Conservation (phyloP, 2,888 invertebrate genomes). For the Scaptodrosophila latifasciaeformis region DNA sequence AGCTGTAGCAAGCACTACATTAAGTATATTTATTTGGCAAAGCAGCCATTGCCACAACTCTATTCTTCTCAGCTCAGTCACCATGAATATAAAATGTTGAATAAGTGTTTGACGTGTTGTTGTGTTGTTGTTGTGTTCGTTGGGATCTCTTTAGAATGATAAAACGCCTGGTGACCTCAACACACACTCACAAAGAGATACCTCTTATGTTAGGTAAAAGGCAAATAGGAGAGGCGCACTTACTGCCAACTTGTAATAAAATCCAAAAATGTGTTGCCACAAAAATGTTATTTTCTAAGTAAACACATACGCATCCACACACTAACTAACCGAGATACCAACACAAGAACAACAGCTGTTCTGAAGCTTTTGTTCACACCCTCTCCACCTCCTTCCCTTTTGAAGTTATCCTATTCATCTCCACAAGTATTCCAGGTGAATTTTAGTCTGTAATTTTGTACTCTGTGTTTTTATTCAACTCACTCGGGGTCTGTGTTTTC, state of each 20-base stretch:
- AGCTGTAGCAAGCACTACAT: constrained; percentile 51
- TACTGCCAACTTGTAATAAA: constrained; percentile 63
- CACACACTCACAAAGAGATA: constrained; percentile 10
- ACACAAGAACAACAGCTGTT: too few species aligned
- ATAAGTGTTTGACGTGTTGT: not conserved
- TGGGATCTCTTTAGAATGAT: constrained; percentile 52
- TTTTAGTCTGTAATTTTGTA: not conserved
- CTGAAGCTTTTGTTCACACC: too few species aligned
- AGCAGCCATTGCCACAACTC: not conserved
- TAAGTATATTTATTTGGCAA: constrained; percentile 58
- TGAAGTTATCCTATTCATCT: not conserved
- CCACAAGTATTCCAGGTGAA: not conserved
- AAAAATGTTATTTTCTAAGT: constrained; percentile 68
- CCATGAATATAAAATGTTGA: not conserved
- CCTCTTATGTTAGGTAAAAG: too few species aligned
- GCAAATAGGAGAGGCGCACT: constrained; percentile 34
- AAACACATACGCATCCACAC: constrained; percentile 43
- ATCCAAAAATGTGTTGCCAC: constrained; percentile 70
- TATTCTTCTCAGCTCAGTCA: not conserved
- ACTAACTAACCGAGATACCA: too few species aligned
- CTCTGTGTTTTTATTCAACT: not conserved
- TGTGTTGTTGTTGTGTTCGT: constrained; percentile 11
- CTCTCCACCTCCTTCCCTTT: too few species aligned
- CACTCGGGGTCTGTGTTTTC: not conserved
- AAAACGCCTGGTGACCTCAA: constrained; percentile 66